Percentiles rank a stretch among this genome's conserved stretches.
These are phyloP conservation scores for Thinocorus orbignyianus DNA, from an alignment of 2,113 vertebrate genomes.

Conservation along the genomic window DNA sequence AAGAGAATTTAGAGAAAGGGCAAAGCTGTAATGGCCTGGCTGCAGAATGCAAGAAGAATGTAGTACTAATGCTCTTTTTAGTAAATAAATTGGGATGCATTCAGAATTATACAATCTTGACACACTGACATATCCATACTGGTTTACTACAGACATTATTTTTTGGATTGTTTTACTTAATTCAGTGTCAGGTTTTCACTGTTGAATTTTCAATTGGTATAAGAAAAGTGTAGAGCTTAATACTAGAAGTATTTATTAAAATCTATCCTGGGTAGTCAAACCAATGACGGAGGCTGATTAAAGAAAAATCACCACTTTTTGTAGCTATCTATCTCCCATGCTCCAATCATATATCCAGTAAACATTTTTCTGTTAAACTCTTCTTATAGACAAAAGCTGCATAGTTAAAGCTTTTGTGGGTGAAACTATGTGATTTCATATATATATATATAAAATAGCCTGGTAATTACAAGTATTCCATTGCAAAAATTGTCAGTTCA, in stretches of 20 bases:
- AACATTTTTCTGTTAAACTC: not conserved
- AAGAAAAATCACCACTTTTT: not conserved
- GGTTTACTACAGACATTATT: not conserved
- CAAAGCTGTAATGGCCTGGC: not conserved
- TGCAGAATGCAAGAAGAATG: not conserved
- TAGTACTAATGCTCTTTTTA: not conserved
- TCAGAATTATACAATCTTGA: not conserved
- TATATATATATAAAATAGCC: not conserved
- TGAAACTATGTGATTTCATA: not conserved
- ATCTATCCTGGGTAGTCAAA: not conserved
- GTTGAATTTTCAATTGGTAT: not conserved
- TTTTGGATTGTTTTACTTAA: not conserved
- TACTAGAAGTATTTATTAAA: not conserved
- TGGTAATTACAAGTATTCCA: not conserved
- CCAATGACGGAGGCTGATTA: not conserved
- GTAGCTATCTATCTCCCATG: fast-evolving
- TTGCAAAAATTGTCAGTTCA: not conserved
- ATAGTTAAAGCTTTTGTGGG: not conserved
- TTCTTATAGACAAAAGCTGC: not conserved
- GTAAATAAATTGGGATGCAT: not conserved
- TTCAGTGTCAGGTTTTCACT: not conserved
- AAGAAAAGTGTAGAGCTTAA: not conserved
- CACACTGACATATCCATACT: not conserved
- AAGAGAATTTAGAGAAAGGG: not conserved
- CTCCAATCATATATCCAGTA: not conserved